A percentile compares a stretch with the other conserved stretches of the same genome.
These are phyloP conservation scores for Spongilla lacustris DNA, from an alignment of 37 sponge, comb jelly and placozoan species.

Conservation along the genomic window DNA sequence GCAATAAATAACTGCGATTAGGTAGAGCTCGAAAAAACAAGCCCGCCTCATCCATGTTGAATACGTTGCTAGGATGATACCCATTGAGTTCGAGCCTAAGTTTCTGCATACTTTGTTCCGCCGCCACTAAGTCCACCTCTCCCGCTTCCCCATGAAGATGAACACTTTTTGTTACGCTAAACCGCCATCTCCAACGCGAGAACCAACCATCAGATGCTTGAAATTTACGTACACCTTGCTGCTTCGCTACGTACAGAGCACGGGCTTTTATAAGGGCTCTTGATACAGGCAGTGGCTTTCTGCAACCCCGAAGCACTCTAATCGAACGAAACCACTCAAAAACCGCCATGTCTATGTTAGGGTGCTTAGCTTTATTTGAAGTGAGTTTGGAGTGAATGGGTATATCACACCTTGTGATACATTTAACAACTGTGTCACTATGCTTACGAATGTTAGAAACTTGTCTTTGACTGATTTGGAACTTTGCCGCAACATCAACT, in stretches of 20 bases:
- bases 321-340: neutral
- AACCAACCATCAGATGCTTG: constrained; percentile 69
- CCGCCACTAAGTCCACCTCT: constrained; percentile 43
- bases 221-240: constrained; percentile 47
- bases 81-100: constrained; percentile 38
- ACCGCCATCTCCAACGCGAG: constrained; percentile 56
- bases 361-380: neutral
- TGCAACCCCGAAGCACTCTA: neutral
- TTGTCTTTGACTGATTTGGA: neutral
- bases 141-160: constrained; percentile 73
- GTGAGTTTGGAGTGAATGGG: neutral
- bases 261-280: neutral
- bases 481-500: neutral
- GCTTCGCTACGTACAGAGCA: constrained; percentile 15
- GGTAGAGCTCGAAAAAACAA: constrained; percentile 58
- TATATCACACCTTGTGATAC: neutral
- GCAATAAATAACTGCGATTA: constrained; percentile 6
- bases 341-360: neutral
- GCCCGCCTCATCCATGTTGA: constrained; percentile 61
- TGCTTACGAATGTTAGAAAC: neutral
- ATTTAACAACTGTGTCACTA: neutral
- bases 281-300: neutral
- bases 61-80: constrained; percentile 37
- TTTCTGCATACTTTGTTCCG: constrained; percentile 48
- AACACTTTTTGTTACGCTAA: constrained; percentile 48